A percentile compares a stretch with the other conserved stretches of the same genome.
Conservation (phyloP, 2,888 invertebrate species). For the Prenolepis imparis region DNA sequence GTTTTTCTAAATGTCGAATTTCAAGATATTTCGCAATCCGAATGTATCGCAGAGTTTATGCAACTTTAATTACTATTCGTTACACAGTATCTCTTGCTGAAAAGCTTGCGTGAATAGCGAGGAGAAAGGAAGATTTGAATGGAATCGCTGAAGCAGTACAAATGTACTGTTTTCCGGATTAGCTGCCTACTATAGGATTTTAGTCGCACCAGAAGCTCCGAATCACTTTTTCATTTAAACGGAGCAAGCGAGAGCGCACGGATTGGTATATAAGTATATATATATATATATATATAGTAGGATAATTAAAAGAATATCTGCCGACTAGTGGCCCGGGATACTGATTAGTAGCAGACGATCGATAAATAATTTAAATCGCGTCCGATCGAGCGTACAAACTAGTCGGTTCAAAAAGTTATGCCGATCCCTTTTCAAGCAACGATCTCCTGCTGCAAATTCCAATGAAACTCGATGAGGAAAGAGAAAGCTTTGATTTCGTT, state of each 20-base stretch:
- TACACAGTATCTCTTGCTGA: neutral
- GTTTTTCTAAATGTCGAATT: neutral
- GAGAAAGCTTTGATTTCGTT: constrained; percentile 27
- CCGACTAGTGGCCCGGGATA: neutral
- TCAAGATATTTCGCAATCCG: neutral
- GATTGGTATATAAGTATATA: constrained; percentile 19
- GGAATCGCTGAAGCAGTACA: constrained; percentile 17
- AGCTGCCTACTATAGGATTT: constrained; percentile 13
- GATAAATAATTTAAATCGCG: constrained; percentile 39
- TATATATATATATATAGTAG: neutral
- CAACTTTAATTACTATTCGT: constrained; percentile 13
- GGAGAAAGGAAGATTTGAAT: constrained; percentile 23
- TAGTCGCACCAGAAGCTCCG: neutral
- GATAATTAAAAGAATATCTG: constrained; percentile 41
- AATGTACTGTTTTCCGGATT: constrained; percentile 29
- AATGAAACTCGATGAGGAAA: neutral
- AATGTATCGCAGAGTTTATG: neutral
- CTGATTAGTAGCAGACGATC: constrained; percentile 38
- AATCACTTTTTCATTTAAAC: constrained; percentile 38
- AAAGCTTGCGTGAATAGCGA: constrained; percentile 21
- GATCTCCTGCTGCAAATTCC: constrained; percentile 34
- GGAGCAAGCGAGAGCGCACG: neutral
- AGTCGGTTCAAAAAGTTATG: constrained; percentile 24
- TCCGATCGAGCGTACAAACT: constrained; percentile 10
- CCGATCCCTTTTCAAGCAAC: constrained; percentile 7